Evolutionary conservation across 2,113 vertebrate species (phyloP).

Genomic region (Nesoenas mayeri): DNA sequence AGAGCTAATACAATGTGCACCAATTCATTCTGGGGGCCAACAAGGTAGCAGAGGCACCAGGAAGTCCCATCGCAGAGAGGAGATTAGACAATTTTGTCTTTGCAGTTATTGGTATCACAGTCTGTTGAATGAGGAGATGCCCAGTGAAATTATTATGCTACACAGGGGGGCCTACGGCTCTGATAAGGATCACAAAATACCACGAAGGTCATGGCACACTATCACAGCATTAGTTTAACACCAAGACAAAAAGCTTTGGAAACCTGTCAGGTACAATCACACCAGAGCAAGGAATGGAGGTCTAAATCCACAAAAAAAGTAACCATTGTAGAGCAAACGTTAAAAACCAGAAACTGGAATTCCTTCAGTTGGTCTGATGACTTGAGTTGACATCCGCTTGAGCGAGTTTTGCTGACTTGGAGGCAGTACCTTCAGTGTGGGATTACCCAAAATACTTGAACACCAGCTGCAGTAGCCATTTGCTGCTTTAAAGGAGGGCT

Average conservation of each 20-base stretch:
- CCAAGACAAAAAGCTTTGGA: neutral
- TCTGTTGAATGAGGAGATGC: neutral
- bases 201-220: neutral
- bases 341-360: neutral
- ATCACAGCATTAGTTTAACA: neutral
- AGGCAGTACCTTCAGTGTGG: neutral
- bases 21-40: rapidly evolving
- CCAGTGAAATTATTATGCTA: neutral
- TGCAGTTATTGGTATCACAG: neutral
- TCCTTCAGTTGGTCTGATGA: neutral
- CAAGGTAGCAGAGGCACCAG: rapidly evolving
- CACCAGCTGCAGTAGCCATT: neutral
- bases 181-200: rapidly evolving
- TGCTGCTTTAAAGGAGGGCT: conserved; percentile 10
- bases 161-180: rapidly evolving
- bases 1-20: neutral
- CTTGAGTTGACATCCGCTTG: neutral
- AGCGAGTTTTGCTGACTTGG: rapidly evolving
- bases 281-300: neutral
- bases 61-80: neutral
- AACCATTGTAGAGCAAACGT: neutral
- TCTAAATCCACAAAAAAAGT: neutral
- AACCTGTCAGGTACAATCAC: neutral
- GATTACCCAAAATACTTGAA: neutral
- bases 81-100: rapidly evolving